Conservation (phyloP, 1,140 invertebrate species). For the Trichomalopsis sarcophagae region DNA sequence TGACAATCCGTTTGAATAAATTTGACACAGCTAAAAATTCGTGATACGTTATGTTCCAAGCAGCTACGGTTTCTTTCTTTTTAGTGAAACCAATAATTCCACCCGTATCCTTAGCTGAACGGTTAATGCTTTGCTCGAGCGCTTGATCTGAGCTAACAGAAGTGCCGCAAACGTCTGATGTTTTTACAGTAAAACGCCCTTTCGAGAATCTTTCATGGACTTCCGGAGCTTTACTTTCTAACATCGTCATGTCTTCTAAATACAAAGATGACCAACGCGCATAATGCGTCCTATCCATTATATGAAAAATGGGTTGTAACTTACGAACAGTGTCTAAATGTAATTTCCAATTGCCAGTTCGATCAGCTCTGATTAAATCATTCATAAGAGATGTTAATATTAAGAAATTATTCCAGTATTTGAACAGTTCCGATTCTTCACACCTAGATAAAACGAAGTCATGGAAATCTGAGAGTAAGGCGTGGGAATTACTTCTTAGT, state of each 20-base stretch:
- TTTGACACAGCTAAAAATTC: constrained; percentile 17
- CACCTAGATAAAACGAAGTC: constrained; percentile 9
- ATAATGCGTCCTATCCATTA: constrained; percentile 47
- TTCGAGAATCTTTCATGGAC: background rate
- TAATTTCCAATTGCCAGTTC: constrained; percentile 46
- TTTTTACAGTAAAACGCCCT: constrained; percentile 25
- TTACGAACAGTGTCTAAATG: constrained; percentile 37
- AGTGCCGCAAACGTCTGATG: background rate
- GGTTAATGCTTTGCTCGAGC: constrained; percentile 22
- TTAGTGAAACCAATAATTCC: constrained; percentile 15
- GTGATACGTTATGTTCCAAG: background rate
- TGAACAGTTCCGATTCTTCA: constrained; percentile 32
- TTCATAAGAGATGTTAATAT: constrained; percentile 19
- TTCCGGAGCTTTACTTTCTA: constrained; percentile 9
- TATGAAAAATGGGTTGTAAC: constrained; percentile 49
- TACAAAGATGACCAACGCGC: constrained; percentile 42
- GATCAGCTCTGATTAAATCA: constrained; percentile 47
- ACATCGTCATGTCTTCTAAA: constrained; percentile 30
- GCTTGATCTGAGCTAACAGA: constrained; percentile 25
- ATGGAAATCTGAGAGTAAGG: constrained; percentile 20
- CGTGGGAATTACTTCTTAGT: background rate
- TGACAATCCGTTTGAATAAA: background rate
- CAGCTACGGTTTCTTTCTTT: constrained; percentile 26
- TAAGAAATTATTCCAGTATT: constrained; percentile 28
- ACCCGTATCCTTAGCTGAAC: background rate